Evolutionary conservation across 2,797 vertebrate species (phyloP).

Genomic region (Crenuchus spilurus): DNA sequence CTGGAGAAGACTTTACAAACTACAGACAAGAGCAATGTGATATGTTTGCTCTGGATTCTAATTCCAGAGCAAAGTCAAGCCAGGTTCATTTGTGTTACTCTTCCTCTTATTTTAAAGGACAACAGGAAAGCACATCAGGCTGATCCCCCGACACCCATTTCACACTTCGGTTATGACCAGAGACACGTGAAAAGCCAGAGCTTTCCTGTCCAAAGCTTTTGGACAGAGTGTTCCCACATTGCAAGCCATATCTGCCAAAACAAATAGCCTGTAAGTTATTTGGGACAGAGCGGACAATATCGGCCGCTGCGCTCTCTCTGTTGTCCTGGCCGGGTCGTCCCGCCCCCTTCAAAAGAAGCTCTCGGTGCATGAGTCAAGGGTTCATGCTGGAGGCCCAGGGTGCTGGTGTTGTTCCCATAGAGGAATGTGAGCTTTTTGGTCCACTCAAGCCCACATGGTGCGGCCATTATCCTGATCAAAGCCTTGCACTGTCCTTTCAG

Average conservation of each 20-base stretch:
- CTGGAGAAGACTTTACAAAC: background rate
- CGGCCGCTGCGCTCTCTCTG: background rate
- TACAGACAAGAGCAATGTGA: background rate
- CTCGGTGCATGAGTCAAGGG: conserved; percentile 13
- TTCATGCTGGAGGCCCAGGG: conserved; percentile 29
- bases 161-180: background rate
- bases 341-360: conserved; percentile 1
- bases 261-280: conserved; percentile 12
- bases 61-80: conserved; percentile 2
- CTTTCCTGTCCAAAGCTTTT: conserved; percentile 18
- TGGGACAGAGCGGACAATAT: conserved; percentile 4
- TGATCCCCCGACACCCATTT: background rate
- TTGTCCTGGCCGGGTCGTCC: background rate
- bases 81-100: conserved; percentile 1
- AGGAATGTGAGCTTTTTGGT: conserved; percentile 27
- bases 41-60: conserved; percentile 4
- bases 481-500: background rate
- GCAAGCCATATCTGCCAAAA: conserved; percentile 1
- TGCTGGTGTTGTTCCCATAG: conserved; percentile 21
- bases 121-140: background rate
- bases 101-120: background rate
- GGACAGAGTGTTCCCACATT: conserved; percentile 16
- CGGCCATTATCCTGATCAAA: conserved; percentile 12
- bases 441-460: background rate
- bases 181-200: conserved; percentile 4